phyloP scores from a whole-genome alignment of 92 coral and sea anemone genomes.

The Diadumene lineata region DNA sequence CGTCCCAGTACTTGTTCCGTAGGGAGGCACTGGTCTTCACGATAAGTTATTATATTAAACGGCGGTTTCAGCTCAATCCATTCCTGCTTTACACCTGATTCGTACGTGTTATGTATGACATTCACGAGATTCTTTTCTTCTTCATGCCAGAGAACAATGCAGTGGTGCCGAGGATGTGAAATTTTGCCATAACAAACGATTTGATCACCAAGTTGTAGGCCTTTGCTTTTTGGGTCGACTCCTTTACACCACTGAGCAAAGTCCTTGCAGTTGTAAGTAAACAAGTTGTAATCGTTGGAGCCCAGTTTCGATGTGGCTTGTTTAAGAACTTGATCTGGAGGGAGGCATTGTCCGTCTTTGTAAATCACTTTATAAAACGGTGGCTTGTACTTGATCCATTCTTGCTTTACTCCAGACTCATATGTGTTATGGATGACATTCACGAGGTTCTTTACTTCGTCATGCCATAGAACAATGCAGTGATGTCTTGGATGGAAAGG shows the following conservation, averaged over 20 bases:
- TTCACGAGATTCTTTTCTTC: slow-evolving; percentile 22
- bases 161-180: slow-evolving; percentile 46
- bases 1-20: slow-evolving; percentile 24
- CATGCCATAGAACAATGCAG: slow-evolving; percentile 36
- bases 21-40: slow-evolving; percentile 30
- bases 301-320: slow-evolving; percentile 45
- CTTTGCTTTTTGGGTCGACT: no score
- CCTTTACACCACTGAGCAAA: no score
- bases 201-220: slow-evolving; percentile 44
- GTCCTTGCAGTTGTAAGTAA: slow-evolving; percentile 40
- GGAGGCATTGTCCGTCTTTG: slow-evolving; percentile 24
- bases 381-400: slow-evolving; percentile 26
- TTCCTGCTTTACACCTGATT: slow-evolving; percentile 39
- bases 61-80: slow-evolving; percentile 32
- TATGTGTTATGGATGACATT: slow-evolving; percentile 41
- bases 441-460: slow-evolving; percentile 19
- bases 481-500: slow-evolving; percentile 47
- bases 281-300: slow-evolving; percentile 22
- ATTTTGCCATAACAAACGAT: slow-evolving; percentile 32
- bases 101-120: slow-evolving; percentile 38
- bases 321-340: slow-evolving; percentile 23
- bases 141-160: slow-evolving; percentile 37
- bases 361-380: slow-evolving; percentile 44
- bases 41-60: slow-evolving; percentile 35
- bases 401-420: slow-evolving; percentile 40